Evolutionary conservation across 1,140 invertebrate genomes (phyloP).

Genomic region (Acromyrmex echinatior): DNA sequence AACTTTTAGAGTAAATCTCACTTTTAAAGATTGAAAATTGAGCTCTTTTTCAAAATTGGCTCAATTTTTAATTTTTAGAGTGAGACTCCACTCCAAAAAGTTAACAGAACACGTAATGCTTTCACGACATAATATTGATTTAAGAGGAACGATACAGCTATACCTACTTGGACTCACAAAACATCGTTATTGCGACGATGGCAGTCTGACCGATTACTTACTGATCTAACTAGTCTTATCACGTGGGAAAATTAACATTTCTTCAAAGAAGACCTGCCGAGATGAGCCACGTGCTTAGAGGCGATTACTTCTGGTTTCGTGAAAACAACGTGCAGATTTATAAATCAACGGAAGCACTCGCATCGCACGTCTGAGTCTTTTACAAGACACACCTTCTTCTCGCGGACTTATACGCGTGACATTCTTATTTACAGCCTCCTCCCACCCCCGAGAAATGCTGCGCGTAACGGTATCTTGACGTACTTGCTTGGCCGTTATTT

Average conservation of each 20-base stretch:
- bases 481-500: slow-evolving; percentile 20
- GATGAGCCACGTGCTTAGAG: background rate
- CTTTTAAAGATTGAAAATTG: too few relatives aligned
- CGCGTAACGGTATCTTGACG: slow-evolving; percentile 46
- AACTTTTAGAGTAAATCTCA: too few relatives aligned
- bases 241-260: background rate
- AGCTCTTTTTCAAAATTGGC: too few relatives aligned
- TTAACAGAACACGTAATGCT: background rate
- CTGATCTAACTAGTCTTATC: background rate
- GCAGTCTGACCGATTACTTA: slow-evolving; percentile 19
- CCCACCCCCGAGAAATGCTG: slow-evolving; percentile 9
- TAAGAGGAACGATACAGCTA: slow-evolving; percentile 8
- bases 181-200: background rate
- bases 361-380: background rate
- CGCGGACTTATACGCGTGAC: slow-evolving; percentile 30
- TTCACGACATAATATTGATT: slow-evolving; percentile 3
- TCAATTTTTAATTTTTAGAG: too few relatives aligned
- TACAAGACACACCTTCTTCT: slow-evolving; percentile 44
- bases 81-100: too few relatives aligned
- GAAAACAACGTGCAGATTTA: slow-evolving; percentile 18
- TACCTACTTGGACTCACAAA: slow-evolving; percentile 4
- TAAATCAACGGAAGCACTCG: slow-evolving; percentile 32
- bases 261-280: background rate
- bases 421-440: slow-evolving; percentile 39
- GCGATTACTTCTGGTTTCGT: background rate